These are phyloP conservation scores for Ariolimax columbianus DNA, from an alignment of 2,888 invertebrate species.

Conservation along the genomic window DNA sequence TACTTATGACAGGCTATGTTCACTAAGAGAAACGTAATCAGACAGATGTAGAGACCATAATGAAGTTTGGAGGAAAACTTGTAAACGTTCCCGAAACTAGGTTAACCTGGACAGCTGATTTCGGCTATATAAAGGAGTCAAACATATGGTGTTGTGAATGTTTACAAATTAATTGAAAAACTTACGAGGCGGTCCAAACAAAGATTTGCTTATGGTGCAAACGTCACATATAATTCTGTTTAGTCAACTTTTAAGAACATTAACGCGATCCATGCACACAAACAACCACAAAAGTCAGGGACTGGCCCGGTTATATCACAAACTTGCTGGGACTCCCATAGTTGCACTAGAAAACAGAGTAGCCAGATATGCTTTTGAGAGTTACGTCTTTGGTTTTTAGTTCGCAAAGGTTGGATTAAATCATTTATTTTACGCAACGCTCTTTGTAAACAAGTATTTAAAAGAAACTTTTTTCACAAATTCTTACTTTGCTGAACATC, in stretches of 20 bases:
- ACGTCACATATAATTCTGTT: background rate
- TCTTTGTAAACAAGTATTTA: background rate
- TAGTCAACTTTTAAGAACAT: background rate
- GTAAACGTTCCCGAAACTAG: background rate
- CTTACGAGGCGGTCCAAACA: background rate
- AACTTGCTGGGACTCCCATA: background rate
- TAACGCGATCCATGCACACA: background rate
- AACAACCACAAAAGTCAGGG: background rate
- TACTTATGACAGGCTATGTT: no score
- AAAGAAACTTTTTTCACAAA: background rate
- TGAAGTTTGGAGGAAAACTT: no score
- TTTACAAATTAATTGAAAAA: background rate
- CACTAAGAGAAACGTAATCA: no score
- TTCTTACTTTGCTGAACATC: background rate
- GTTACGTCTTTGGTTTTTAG: background rate
- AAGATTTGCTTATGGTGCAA: background rate
- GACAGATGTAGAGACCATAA: no score
- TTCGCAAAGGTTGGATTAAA: background rate
- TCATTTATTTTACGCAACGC: background rate
- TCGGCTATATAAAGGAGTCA: background rate
- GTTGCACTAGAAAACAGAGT: background rate
- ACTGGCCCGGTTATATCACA: background rate
- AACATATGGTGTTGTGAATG: background rate
- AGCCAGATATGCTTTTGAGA: slow-evolving; percentile 2
- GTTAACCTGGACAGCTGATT: slow-evolving; percentile 28